Evolutionary conservation across 2,113 vertebrate genomes (phyloP).

Genomic region (Brachirus orientalis): DNA sequence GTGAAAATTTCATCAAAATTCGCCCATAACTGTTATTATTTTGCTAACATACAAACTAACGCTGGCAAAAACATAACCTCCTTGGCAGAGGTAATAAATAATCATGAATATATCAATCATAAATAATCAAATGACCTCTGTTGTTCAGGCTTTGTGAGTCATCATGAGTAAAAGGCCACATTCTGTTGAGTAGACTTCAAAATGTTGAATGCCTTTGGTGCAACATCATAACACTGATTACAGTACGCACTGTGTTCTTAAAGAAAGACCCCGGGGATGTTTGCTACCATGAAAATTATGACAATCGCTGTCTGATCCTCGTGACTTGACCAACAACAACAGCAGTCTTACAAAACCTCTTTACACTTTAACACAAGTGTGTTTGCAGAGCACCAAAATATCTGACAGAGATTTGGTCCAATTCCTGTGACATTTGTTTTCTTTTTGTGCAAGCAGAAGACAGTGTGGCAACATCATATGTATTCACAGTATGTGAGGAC

Average conservation of each 20-base stretch:
- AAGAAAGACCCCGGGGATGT: slow-evolving; percentile 33
- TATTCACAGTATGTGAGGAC: no score
- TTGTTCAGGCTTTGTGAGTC: slow-evolving; percentile 34
- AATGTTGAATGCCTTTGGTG: slow-evolving; percentile 50
- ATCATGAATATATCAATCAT: no score
- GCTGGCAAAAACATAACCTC: no score
- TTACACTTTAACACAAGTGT: no score
- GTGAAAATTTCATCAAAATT: no score
- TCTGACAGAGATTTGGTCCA: neutral
- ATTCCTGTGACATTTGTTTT: no score
- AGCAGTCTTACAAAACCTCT: neutral
- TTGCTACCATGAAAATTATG: slow-evolving; percentile 23
- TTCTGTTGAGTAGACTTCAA: slow-evolving; percentile 21
- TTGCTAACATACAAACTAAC: no score
- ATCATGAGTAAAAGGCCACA: slow-evolving; percentile 7
- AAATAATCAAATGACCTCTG: neutral
- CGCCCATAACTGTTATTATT: no score
- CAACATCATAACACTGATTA: slow-evolving; percentile 52
- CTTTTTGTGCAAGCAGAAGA: slow-evolving; percentile 27
- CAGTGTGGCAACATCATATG: no score
- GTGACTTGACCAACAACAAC: neutral
- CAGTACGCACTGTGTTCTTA: slow-evolving; percentile 25
- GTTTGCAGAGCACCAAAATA: neutral
- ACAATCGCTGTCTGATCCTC: slow-evolving; percentile 3
- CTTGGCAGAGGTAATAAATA: no score